A percentile compares a stretch with the other conserved stretches of the same genome.
These are phyloP conservation scores for Danionella dracula DNA, from an alignment of 2,797 vertebrate species.

Conservation along the genomic window DNA sequence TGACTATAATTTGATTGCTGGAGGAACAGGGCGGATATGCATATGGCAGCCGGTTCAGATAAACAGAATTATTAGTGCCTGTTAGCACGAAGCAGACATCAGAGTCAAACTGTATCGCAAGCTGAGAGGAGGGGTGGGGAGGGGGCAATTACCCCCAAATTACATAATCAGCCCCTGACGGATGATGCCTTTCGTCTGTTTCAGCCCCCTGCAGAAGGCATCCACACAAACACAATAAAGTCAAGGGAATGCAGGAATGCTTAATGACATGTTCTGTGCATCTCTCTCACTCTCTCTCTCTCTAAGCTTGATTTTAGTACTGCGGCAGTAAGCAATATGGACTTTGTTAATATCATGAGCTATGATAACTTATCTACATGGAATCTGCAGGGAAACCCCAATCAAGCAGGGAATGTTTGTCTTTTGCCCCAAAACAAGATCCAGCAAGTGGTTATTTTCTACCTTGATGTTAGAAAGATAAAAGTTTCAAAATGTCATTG, in stretches of 20 bases:
- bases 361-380: slow-evolving; percentile 20
- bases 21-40: slow-evolving; percentile 54
- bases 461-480: too few relatives aligned
- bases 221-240: slow-evolving; percentile 43
- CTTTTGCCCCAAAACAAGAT: neutral
- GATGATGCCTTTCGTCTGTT: slow-evolving; percentile 39
- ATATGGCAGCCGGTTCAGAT: slow-evolving; percentile 52
- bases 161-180: slow-evolving; percentile 56
- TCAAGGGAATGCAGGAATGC: slow-evolving; percentile 35
- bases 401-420: neutral
- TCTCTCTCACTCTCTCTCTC: slow-evolving; percentile 12
- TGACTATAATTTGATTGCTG: slow-evolving; percentile 57
- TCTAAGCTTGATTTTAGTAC: slow-evolving; percentile 31
- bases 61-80: slow-evolving; percentile 59
- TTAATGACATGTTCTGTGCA: slow-evolving; percentile 44
- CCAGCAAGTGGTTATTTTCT: neutral
- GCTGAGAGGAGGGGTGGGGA: slow-evolving; percentile 36
- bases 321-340: slow-evolving; percentile 16
- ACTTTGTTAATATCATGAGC: slow-evolving; percentile 22
- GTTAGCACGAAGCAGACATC: slow-evolving; percentile 49
- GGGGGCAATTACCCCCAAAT: slow-evolving; percentile 51
- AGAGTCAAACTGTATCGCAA: slow-evolving; percentile 38
- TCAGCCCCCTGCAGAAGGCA: slow-evolving; percentile 40
- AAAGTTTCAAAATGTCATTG: too few relatives aligned
- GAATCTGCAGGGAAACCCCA: neutral